These are phyloP conservation scores for Selenia dentaria DNA, from an alignment of 2,888 invertebrate species.

Conservation along the genomic window DNA sequence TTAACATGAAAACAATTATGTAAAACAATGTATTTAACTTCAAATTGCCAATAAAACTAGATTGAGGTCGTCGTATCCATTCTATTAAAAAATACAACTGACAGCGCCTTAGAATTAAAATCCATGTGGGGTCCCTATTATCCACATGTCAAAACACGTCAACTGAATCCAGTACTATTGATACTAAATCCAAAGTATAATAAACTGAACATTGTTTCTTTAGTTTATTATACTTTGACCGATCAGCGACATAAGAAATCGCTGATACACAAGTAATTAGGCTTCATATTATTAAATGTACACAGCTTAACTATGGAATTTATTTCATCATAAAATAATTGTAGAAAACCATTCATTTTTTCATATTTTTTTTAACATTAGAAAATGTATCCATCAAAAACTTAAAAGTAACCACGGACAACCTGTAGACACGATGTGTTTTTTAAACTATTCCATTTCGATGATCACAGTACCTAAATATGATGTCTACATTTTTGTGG, in stretches of 20 bases:
- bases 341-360: slow-evolving; percentile 69
- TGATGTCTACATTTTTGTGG: slow-evolving; percentile 50
- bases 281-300: slow-evolving; percentile 70
- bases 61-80: slow-evolving; percentile 63
- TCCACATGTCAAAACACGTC: slow-evolving; percentile 32
- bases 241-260: slow-evolving; percentile 35
- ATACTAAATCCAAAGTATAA: slow-evolving; percentile 57
- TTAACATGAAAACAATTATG: slow-evolving; percentile 63
- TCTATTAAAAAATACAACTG: slow-evolving; percentile 52
- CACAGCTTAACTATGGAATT: slow-evolving; percentile 80
- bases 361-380: slow-evolving; percentile 59
- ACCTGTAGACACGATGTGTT: slow-evolving; percentile 69
- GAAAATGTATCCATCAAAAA: slow-evolving; percentile 73
- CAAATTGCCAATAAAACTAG: slow-evolving; percentile 68
- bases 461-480: slow-evolving; percentile 75
- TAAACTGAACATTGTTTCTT: slow-evolving; percentile 39
- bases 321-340: slow-evolving; percentile 70
- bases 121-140: slow-evolving; percentile 31
- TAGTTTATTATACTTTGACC: slow-evolving; percentile 36
- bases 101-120: slow-evolving; percentile 60
- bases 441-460: slow-evolving; percentile 68
- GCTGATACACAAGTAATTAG: slow-evolving; percentile 61
- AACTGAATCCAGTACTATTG: slow-evolving; percentile 81
- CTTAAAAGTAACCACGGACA: slow-evolving; percentile 74
- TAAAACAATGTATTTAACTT: slow-evolving; percentile 59